Conservation (phyloP, 2,888 invertebrate species). For the Julus scanicus region DNA sequence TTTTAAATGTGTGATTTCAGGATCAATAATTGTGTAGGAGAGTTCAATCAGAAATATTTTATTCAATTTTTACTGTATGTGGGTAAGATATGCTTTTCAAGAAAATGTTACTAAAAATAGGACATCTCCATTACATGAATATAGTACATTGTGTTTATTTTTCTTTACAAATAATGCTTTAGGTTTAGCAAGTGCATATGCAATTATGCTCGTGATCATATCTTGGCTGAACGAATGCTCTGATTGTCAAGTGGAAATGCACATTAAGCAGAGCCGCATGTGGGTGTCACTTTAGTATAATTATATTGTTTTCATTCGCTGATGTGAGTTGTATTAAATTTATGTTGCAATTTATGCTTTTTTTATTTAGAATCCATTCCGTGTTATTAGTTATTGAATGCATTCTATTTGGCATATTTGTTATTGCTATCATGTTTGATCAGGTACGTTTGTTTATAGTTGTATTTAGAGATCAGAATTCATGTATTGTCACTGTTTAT, state of each 20-base stretch:
- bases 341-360: neutral
- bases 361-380: conserved; percentile 77
- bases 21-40: conserved; percentile 95
- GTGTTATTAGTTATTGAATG: conserved; percentile 84
- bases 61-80: conserved; percentile 87
- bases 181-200: conserved; percentile 55
- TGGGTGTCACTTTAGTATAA: conserved; percentile 63
- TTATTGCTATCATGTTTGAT: conserved; percentile 85
- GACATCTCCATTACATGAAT: neutral
- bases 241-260: conserved; percentile 74
- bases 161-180: neutral
- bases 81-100: conserved; percentile 68
- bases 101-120: neutral
- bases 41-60: conserved; percentile 91
- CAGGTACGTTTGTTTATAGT: conserved; percentile 64
- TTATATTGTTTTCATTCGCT: conserved; percentile 32
- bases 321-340: neutral
- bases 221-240: conserved; percentile 79
- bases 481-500: neutral
- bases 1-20: conserved; percentile 63
- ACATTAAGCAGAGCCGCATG: conserved; percentile 80
- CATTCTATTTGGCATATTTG: conserved; percentile 87
- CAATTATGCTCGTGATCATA: conserved; percentile 69
- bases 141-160: neutral
- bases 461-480: neutral